These are phyloP conservation scores for Blennius ocellaris DNA, from an alignment of 2,113 vertebrate genomes.

Conservation along the genomic window DNA sequence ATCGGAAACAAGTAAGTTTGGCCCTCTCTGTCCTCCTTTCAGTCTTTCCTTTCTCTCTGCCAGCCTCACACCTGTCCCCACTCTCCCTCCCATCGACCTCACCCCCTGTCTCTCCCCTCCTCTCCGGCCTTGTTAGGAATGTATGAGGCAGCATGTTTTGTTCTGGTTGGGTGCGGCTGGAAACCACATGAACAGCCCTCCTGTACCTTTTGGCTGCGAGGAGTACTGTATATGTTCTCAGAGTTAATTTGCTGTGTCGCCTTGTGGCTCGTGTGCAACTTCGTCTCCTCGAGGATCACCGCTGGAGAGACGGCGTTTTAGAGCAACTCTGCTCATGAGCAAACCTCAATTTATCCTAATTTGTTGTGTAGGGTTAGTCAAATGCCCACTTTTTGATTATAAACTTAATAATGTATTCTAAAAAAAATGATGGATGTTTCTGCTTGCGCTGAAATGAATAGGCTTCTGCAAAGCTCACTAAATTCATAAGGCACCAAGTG, in stretches of 20 bases:
- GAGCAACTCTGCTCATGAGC: neutral
- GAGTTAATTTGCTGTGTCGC: conserved; percentile 32
- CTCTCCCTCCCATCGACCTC: neutral
- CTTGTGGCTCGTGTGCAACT: conserved; percentile 1
- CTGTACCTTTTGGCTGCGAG: conserved; percentile 31
- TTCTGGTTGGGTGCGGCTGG: conserved; percentile 46
- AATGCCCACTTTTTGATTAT: too few species aligned
- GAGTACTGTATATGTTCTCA: conserved; percentile 22
- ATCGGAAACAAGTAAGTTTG: conserved; percentile 11
- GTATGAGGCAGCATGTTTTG: conserved; percentile 77
- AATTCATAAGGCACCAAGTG: too few species aligned
- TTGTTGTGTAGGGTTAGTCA: too few species aligned
- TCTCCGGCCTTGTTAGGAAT: conserved; percentile 56
- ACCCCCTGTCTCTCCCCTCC: conserved; percentile 7
- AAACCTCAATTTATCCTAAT: neutral
- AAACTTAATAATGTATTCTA: too few species aligned
- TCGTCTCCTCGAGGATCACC: neutral
- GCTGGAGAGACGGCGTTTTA: neutral
- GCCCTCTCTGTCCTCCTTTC: conserved; percentile 9
- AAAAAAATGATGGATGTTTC: too few species aligned
- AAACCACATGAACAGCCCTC: conserved; percentile 70
- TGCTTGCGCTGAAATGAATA: too few species aligned
- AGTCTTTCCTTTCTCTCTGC: conserved; percentile 53
- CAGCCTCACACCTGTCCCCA: conserved; percentile 57
- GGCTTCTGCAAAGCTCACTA: too few species aligned